Evolutionary conservation across 2,113 vertebrate species (phyloP).

Genomic region (Acinonyx jubatus): DNA sequence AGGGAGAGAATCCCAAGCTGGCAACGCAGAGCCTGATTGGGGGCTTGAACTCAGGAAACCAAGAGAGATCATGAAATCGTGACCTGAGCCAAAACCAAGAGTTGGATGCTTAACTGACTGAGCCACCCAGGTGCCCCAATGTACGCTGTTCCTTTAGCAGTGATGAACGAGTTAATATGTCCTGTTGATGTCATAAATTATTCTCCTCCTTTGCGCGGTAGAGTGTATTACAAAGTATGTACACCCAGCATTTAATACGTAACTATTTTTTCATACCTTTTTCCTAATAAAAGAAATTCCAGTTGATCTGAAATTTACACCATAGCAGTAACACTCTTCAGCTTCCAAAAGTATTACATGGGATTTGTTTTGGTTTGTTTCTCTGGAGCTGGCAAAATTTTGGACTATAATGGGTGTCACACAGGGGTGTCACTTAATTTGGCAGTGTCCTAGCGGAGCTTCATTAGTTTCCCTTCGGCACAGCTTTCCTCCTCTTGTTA

Average conservation of each 20-base stretch:
- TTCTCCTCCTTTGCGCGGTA: not conserved
- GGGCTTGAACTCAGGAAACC: too few relatives aligned
- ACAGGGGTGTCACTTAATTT: not conserved
- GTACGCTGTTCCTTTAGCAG: not conserved
- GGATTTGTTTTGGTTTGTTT: not conserved
- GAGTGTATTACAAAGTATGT: not conserved
- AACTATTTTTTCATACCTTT: not conserved
- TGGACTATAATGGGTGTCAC: not conserved
- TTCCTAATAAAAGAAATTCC: not conserved
- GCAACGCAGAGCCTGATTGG: too few relatives aligned
- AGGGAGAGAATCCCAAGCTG: too few relatives aligned
- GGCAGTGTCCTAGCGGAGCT: not conserved
- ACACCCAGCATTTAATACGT: not conserved
- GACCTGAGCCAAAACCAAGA: too few relatives aligned
- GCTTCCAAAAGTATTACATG: not conserved
- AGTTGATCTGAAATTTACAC: not conserved
- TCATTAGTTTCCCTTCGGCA: not conserved
- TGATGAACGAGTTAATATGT: not conserved
- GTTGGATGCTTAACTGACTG: too few relatives aligned
- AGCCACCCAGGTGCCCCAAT: too few relatives aligned
- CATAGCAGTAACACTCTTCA: not conserved
- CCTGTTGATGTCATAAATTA: not conserved
- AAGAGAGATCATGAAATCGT: too few relatives aligned
- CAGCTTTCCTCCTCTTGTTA: not conserved
- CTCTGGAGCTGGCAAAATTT: not conserved